phyloP scores from a whole-genome alignment of 1,140 invertebrate genomes.

The Trachymyrmex septentrionalis region DNA sequence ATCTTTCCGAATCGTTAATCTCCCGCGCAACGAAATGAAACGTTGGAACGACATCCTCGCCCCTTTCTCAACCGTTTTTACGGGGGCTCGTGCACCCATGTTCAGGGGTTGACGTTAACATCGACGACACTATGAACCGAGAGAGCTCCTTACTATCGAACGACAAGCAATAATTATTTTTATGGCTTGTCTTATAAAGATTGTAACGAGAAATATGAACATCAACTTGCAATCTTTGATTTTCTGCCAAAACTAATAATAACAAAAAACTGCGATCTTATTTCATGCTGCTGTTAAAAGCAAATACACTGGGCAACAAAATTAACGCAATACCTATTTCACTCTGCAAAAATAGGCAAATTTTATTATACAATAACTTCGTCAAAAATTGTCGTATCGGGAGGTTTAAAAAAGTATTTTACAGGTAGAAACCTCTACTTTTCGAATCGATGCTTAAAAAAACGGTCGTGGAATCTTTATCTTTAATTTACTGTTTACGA shows the following conservation, averaged over 20 bases:
- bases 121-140: conserved; percentile 37
- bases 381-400: no score
- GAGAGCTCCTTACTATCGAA: conserved; percentile 26
- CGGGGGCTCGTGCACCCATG: conserved; percentile 16
- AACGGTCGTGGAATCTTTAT: no score
- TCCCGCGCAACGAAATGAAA: conserved; percentile 64
- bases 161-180: conserved; percentile 65
- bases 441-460: no score
- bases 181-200: conserved; percentile 51
- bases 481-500: no score
- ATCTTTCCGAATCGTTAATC: conserved; percentile 77
- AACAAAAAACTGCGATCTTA: neutral
- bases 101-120: conserved; percentile 38
- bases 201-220: conserved; percentile 45
- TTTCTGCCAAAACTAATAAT: conserved; percentile 1
- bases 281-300: neutral
- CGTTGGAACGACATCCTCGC: conserved; percentile 26
- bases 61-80: conserved; percentile 8
- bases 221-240: conserved; percentile 15
- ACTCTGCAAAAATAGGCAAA: no score
- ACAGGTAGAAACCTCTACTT: no score
- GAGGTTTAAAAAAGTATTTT: no score
- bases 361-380: no score
- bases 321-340: no score
- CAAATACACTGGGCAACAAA: no score